phyloP scores from a whole-genome alignment of 2,888 invertebrate genomes.

The Epinotia nisella region DNA sequence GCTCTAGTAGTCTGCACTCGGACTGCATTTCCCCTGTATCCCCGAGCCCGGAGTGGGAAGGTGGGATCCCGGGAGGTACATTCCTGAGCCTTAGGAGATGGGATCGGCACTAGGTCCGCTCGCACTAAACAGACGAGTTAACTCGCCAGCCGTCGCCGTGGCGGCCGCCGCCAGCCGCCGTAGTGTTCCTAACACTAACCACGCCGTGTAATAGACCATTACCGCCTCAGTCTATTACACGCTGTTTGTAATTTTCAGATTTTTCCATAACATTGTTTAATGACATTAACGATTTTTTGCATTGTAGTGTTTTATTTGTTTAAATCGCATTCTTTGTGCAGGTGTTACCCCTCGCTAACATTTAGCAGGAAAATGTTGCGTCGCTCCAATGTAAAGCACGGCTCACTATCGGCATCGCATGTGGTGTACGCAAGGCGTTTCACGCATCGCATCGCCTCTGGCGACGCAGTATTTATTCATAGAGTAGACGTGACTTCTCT shows the following conservation, averaged over 20 bases:
- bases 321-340: slow-evolving; percentile 83
- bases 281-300: slow-evolving; percentile 69
- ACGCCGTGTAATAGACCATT: slow-evolving; percentile 63
- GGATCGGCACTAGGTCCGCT: slow-evolving; percentile 63
- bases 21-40: background rate
- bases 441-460: slow-evolving; percentile 67
- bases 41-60: background rate
- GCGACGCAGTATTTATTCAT: slow-evolving; percentile 62
- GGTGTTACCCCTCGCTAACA: slow-evolving; percentile 84
- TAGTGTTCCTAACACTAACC: slow-evolving; percentile 61
- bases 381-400: slow-evolving; percentile 72
- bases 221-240: slow-evolving; percentile 63
- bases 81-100: background rate
- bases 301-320: slow-evolving; percentile 81
- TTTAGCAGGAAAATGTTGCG: slow-evolving; percentile 84
- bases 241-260: slow-evolving; percentile 64
- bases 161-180: slow-evolving; percentile 64
- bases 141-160: slow-evolving; percentile 49
- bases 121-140: slow-evolving; percentile 79
- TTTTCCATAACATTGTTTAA: slow-evolving; percentile 72
- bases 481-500: slow-evolving; percentile 53
- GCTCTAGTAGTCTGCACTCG: too few relatives aligned
- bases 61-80: background rate
- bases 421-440: slow-evolving; percentile 74
- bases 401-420: slow-evolving; percentile 67